A percentile compares a stretch with the other conserved stretches of the same genome.
phyloP scores from a whole-genome alignment of 1,140 invertebrate species.

The Penaeus japonicus region DNA sequence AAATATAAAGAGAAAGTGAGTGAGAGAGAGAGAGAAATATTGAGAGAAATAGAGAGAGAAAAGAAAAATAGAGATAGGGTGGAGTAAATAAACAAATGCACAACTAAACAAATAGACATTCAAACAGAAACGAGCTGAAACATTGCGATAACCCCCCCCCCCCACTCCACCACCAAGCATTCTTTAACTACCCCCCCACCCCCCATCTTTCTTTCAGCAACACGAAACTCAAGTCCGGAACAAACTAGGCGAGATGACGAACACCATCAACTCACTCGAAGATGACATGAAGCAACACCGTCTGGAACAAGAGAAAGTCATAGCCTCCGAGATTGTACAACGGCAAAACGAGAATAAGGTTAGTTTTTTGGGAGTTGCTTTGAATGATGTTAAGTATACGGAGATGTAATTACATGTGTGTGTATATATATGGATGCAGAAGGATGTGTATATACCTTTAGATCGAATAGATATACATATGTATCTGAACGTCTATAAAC shows the following conservation, averaged over 20 bases:
- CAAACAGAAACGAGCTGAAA: too few relatives aligned
- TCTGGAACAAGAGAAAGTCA: slow-evolving; percentile 52
- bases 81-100: too few relatives aligned
- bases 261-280: slow-evolving; percentile 42
- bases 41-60: too few relatives aligned
- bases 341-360: slow-evolving; percentile 54
- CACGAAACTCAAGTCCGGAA: slow-evolving; percentile 26
- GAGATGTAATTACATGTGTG: slow-evolving; percentile 18
- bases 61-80: too few relatives aligned
- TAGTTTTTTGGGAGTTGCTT: neutral
- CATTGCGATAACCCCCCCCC: too few relatives aligned
- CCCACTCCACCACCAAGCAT: too few relatives aligned
- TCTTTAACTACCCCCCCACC: too few relatives aligned
- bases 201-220: slow-evolving; percentile 11
- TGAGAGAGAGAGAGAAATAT: too few relatives aligned
- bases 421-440: slow-evolving; percentile 3
- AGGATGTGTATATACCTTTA: neutral
- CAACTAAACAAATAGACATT: too few relatives aligned
- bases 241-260: slow-evolving; percentile 27
- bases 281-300: slow-evolving; percentile 17
- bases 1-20: too few relatives aligned
- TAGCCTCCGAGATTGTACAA: slow-evolving; percentile 47
- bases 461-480: neutral
- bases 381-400: neutral
- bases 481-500: neutral